Base-by-base conservation (phyloP, 2,888 invertebrate genomes). In the Molorchus minor region DNA sequence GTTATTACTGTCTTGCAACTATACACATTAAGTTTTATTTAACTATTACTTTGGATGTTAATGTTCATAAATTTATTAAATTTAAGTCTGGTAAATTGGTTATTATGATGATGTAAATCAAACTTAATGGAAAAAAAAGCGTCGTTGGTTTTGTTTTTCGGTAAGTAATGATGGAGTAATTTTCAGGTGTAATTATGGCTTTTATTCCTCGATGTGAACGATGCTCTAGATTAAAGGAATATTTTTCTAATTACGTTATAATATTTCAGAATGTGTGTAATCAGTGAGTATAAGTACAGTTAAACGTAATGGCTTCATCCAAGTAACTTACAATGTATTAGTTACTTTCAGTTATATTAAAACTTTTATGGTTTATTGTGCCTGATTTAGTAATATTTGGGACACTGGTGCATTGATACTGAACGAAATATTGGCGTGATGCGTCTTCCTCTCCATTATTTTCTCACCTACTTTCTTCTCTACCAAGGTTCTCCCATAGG, bases 11-110 rank as follows among this genome's bases (percentile, higher is more conserved):
- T 8, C 13, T 20, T 15, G 17, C 30, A 45, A 45, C 30, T 21
- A 45, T n/a, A 45, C n/a, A 30, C 45, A 45, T 45, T 45, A 45
- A 29, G 17, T 13, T 30, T 29, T 15, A 25, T 45, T 45, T 45
- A 45, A 45, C 25, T n/a, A 30, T 45, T 16, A 45, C 21, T 43
- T 30, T 16, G 30, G 30, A 15, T 45, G 30, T 30, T 45, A 45
- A 45, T 45, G 17, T 16, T n/a, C 15, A 30, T 4, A 8, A 8
- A 30, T 45, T 45, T 45, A 45, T 45, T 45, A 45, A 45, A 30
- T 15, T 45, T 45, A 25, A 25, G n/a, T 12, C 43, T 17, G 25
- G 43, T 43, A 43, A n/a, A 43, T 43, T 7, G 21, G 21, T 25
- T 10, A 33, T 33, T 25, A 15, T 15, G 4, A 25, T 25, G 13